Evolutionary conservation across 2,888 invertebrate genomes (phyloP), one percentile per base, ranked within the genome.

Genomic region (Agrotis ipsilon): DNA sequence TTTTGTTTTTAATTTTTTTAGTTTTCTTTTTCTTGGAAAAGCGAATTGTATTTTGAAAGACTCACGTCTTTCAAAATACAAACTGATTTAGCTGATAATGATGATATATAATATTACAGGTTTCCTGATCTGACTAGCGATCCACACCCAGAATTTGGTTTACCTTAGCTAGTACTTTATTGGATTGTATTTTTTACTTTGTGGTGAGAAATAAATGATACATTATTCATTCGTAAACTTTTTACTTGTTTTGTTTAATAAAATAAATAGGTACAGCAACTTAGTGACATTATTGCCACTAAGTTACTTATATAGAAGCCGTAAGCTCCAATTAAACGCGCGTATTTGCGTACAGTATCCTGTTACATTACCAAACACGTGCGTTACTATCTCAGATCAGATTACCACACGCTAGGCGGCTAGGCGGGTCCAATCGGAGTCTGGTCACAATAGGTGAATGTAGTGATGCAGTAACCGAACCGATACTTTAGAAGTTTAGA

Each of bases 321-420:
- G 4, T 9, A 49, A 49, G 46, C 18, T 62, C 32, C 39, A 16
- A 55, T 57, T 61, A 66, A 51, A 63, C 46, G 43, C 18, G 9
- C 39, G 11, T 79, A 75, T 72, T 72, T 68, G 21, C 62, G 5
- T 52, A 45, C 64, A 62, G 64, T 75, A 81, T 83, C 72, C 74
- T 81, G 82, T 80, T 75, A 72, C 9, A 65, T 70, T 84, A 73
- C 71, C 70, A 68, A 54, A 76, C 83, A 78, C 81, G 82, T 84
- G 76, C 72, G 62, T 59, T 58, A 75, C 71, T 65, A 75, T 74
- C 58, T 72, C 19, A 51, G 68, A 68, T 76, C 70, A 72, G 72
- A 79, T 86, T 86, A 75, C 78, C 72, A 78, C 82, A 86, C 68
- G 68, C 69, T 14, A 74, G 73, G 86, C 78, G 83, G 68, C 69